phyloP scores from a whole-genome alignment of 1,140 invertebrate genomes.

The Drosophila repleta region DNA sequence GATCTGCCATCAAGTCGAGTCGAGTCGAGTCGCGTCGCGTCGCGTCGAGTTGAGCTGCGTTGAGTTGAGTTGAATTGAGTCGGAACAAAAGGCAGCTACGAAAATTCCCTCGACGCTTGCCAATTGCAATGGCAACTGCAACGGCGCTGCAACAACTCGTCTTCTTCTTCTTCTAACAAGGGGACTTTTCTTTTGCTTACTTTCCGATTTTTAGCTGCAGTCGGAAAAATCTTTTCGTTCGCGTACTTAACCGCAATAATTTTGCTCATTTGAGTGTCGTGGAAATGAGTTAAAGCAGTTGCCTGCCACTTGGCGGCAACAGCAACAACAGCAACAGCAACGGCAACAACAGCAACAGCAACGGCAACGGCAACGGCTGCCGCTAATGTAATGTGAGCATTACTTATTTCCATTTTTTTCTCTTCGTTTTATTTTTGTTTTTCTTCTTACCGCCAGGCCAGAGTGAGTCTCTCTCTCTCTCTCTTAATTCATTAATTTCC shows the following conservation, averaged over 20 bases:
- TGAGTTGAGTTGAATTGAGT: constrained; percentile 7
- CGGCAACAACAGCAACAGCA: constrained; percentile 11
- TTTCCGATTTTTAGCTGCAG: constrained; percentile 64
- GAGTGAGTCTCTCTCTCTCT: constrained; percentile 43
- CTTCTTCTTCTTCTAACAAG: constrained; percentile 18
- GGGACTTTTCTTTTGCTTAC: constrained; percentile 62
- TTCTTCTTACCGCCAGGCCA: constrained; percentile 53
- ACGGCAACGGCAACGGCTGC: constrained; percentile 21
- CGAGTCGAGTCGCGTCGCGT: constrained; percentile 23
- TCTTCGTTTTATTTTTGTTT: constrained; percentile 17
- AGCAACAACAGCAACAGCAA: constrained; percentile 19
- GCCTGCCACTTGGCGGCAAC: constrained; percentile 60
- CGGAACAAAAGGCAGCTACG: constrained; percentile 22
- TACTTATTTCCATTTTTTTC: constrained; percentile 75
- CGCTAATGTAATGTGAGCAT: constrained; percentile 77
- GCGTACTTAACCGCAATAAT: constrained; percentile 82
- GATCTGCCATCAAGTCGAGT: constrained; percentile 57
- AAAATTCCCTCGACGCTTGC: constrained; percentile 48
- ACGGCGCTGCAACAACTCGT: constrained; percentile 20
- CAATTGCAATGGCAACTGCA: neutral
- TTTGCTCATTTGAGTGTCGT: constrained; percentile 82
- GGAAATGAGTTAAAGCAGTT: constrained; percentile 76
- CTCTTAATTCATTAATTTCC: constrained; percentile 80
- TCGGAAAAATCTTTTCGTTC: constrained; percentile 68
- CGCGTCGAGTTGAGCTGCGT: constrained; percentile 7